Evolutionary conservation across 2,113 vertebrate genomes (phyloP).

Genomic region (Leptosomus discolor): DNA sequence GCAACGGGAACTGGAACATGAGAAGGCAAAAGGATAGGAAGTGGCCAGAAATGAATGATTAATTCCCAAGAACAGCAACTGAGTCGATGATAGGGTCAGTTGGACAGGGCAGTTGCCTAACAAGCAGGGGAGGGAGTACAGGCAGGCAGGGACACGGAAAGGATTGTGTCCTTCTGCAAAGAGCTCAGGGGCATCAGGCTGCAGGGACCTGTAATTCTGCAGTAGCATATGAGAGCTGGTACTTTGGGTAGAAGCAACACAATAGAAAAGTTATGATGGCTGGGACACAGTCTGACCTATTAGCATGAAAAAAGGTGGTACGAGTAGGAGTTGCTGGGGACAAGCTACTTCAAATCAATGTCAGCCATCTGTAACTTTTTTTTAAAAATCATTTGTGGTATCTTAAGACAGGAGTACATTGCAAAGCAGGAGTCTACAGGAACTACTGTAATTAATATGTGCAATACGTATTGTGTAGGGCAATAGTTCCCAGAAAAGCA

Average conservation of each 20-base stretch:
- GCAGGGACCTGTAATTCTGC: background rate
- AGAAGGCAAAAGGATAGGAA: background rate
- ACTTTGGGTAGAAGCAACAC: background rate
- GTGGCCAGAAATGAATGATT: background rate
- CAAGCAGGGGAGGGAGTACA: background rate
- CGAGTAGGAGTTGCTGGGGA: background rate
- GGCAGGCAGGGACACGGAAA: background rate
- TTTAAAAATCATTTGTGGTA: background rate
- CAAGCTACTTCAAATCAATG: background rate
- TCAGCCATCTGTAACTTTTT: background rate
- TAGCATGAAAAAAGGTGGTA: background rate
- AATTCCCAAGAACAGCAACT: background rate
- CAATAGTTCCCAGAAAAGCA: background rate
- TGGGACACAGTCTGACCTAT: background rate
- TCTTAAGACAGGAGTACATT: background rate
- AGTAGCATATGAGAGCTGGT: background rate
- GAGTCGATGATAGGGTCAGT: accelerated
- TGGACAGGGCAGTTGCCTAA: background rate
- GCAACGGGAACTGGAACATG: background rate
- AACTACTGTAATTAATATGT: background rate
- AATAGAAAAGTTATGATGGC: background rate
- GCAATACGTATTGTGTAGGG: background rate
- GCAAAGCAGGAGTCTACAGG: background rate
- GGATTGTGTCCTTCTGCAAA: background rate
- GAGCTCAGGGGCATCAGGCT: background rate